Evolutionary conservation across 2,888 invertebrate species (phyloP), one percentile per base, ranked within the genome.

Genomic region (Brachylomia viminalis): DNA sequence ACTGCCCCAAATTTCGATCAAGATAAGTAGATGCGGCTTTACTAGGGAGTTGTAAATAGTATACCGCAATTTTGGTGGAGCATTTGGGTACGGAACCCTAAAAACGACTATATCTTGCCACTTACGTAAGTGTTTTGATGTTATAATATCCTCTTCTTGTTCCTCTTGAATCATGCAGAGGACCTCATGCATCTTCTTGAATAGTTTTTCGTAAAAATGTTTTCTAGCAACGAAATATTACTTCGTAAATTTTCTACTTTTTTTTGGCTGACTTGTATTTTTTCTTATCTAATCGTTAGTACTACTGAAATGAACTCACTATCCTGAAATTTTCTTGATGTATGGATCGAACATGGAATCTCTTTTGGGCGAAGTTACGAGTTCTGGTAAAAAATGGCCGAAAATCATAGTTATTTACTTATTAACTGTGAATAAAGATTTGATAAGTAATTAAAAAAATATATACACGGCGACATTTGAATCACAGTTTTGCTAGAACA

Each of bases 211-310:
- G 27, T 27, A 56, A 56, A 56, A 56, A 56, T 6, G 27, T 27
- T 56, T 56, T 56, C 56, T 56, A 56, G 56, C 27, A 56, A 56
- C 27, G 56, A 56, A 27, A 56, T 56, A 56, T 56, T 27, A 56
- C 56, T 27, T 15, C 27, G 15, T 56, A 0, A 56, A 15, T 56
- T 56, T 56, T 56, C 15, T 56, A 27, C 15, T 56, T 15, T 15
- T 54, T 54, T 52, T 54, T 54, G n/a, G n/a, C n/a, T n/a, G n/a
- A n/a, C n/a, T n/a, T n/a, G n/a, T n/a, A n/a, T n/a, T n/a, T n/a
- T n/a, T n/a, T n/a, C n/a, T n/a, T n/a, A n/a, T 5, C 13, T 13
- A 27, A 27, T 56, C 27, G 27, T 27, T 56, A 56, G 56, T 56
- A 56, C 56, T 56, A 56, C 27, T 56, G 56, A 56, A 56, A 56